phyloP scores from a whole-genome alignment of 2,113 vertebrate genomes.

The Anoplopoma fimbria region DNA sequence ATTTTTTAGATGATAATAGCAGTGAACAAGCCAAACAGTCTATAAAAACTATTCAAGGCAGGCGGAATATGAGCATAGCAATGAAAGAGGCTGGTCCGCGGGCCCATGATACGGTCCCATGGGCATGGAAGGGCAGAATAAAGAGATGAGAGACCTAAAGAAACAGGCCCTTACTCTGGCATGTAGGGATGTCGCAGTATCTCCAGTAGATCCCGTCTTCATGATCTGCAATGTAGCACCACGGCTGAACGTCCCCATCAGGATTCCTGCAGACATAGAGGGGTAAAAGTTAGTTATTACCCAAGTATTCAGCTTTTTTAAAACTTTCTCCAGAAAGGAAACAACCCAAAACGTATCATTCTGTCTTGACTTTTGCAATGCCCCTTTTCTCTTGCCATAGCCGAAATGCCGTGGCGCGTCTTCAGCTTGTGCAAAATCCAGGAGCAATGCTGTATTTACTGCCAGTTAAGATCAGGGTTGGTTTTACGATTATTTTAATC shows the following conservation, averaged over 20 bases:
- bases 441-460: too few relatives aligned
- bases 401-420: too few relatives aligned
- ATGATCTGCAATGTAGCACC: constrained; percentile 95
- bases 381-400: too few relatives aligned
- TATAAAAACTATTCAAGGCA: constrained; percentile 67
- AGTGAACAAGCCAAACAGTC: constrained; percentile 55
- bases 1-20: constrained; percentile 75
- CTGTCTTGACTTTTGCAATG: too few relatives aligned
- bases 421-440: too few relatives aligned
- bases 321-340: too few relatives aligned
- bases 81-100: constrained; percentile 15
- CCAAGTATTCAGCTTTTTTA: too few relatives aligned
- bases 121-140: constrained; percentile 20
- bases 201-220: constrained; percentile 97
- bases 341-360: too few relatives aligned
- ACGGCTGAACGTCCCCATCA: constrained; percentile 95
- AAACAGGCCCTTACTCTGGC: constrained; percentile 89
- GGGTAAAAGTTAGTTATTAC: background rate
- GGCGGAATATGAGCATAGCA: constrained; percentile 49
- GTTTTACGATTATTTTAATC: too few relatives aligned
- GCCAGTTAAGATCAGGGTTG: too few relatives aligned
- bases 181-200: constrained; percentile 95
- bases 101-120: constrained; percentile 3
- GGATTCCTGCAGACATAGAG: constrained; percentile 87
- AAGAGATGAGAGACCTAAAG: background rate